phyloP scores from a whole-genome alignment of 2,113 vertebrate species.

The Emydocephalus ijimae region DNA sequence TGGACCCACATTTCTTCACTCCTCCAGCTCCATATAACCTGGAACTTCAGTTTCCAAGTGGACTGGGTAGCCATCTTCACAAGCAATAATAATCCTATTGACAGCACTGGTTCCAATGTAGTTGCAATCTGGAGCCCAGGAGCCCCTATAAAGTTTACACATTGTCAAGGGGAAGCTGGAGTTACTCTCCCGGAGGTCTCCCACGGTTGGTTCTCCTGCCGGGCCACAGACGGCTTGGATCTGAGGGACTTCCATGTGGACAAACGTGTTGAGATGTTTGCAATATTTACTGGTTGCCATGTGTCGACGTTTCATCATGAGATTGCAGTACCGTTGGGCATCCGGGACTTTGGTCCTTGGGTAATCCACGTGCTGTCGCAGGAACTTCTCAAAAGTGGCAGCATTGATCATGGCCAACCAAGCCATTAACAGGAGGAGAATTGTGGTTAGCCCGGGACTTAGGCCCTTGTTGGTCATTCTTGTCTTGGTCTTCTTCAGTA shows the following conservation, averaged over 20 bases:
- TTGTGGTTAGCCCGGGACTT: background rate
- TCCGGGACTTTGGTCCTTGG: background rate
- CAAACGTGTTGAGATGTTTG: slow-evolving; percentile 24
- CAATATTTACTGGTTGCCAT: background rate
- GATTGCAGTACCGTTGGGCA: background rate
- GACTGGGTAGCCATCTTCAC: background rate
- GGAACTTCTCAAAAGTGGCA: slow-evolving; percentile 1
- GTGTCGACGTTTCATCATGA: slow-evolving; percentile 4
- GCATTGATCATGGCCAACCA: background rate
- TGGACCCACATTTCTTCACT: too few species aligned
- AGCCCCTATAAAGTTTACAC: background rate
- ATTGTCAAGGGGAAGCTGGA: background rate
- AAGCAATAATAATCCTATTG: slow-evolving; percentile 2
- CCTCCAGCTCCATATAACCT: background rate
- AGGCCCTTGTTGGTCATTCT: background rate
- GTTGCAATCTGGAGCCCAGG: slow-evolving; percentile 5
- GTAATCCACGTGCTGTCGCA: slow-evolving; percentile 7
- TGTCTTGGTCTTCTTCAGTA: background rate
- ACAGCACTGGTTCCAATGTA: background rate
- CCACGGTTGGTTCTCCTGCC: background rate
- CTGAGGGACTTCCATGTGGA: background rate
- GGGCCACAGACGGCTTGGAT: background rate
- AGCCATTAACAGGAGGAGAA: background rate
- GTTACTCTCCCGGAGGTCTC: slow-evolving; percentile 9
- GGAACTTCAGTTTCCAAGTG: slow-evolving; percentile 12